Evolutionary conservation across 2,888 invertebrate species (phyloP), one percentile per base, ranked within the genome.

Genomic region (Agonopterix heracliana): DNA sequence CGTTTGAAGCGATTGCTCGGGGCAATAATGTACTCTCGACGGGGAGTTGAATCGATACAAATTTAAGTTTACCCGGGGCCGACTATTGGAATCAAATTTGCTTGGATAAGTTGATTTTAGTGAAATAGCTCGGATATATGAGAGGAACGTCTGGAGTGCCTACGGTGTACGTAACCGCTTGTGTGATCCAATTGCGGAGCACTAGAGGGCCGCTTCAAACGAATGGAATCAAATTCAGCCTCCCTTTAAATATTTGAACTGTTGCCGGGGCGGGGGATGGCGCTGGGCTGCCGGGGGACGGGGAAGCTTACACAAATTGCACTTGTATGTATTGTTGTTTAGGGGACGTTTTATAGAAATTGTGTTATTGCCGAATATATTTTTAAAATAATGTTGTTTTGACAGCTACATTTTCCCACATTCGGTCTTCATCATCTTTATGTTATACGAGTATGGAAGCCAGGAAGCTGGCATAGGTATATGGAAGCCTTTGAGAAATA

Each of bases 231-330:
- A 71, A 77, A 86, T 82, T 82, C 79, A 63, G 68, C 64, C 73
- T 71, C 77, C 81, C 82, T 85, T 84, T 85, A 85, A 87, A 89
- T 87, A 88, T 88, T 88, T 85, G 80, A 87, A 79, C 68, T 76
- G 71, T 66, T 50, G 53, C 60, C 58, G 48, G 48, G 52, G 48
- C 46, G 45, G 34, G 50, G 53, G 47, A 59, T 47, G 54, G 46
- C 54, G 55, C 52, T 58, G 54, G 60, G 56, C 53, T 53, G 52
- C 53, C 47, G 60, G 47, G 53, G 46, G 55, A 54, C 52, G 58
- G 55, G 59, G 34, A 45, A 34, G 40, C 17, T 26, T 41, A 44
- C 51, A 48, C 45, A 51, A 51, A 51, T 51, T 46, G 45, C 48
- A 44, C 48, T 48, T 46, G 51, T 41, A 38, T 42, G 13, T 36